Evolutionary conservation across 2,888 invertebrate species (phyloP).

Genomic region (Cryptocephalus moraei): DNA sequence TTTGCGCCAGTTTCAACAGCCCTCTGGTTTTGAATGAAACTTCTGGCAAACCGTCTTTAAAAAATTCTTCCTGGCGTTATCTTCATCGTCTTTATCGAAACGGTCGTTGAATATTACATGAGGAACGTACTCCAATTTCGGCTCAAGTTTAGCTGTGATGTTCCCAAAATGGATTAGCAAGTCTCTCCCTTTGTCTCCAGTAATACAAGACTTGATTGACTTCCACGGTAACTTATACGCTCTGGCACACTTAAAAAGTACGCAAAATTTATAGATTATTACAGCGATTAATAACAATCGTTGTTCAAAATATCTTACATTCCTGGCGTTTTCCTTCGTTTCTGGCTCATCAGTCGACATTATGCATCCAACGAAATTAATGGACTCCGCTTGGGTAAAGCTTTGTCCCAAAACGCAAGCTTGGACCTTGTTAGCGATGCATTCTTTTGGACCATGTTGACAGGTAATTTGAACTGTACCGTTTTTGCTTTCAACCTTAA

Average conservation of each 20-base stretch:
- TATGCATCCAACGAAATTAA: constrained; percentile 12
- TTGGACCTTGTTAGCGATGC: constrained; percentile 42
- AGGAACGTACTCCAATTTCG: neutral
- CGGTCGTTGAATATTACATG: neutral
- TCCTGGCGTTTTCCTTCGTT: constrained; percentile 4
- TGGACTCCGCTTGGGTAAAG: constrained; percentile 1
- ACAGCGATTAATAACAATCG: too few species aligned
- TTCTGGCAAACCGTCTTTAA: neutral
- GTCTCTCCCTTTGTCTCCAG: neutral
- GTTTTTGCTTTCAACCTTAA: constrained; percentile 2
- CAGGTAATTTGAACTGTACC: constrained; percentile 23
- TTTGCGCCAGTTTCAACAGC: neutral
- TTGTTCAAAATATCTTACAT: constrained; percentile 6
- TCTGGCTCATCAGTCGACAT: constrained; percentile 9
- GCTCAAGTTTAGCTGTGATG: neutral
- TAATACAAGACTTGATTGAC: neutral
- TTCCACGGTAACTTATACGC: neutral
- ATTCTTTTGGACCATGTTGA: constrained; percentile 44
- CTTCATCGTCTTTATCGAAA: neutral
- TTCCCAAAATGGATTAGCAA: neutral
- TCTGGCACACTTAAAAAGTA: neutral
- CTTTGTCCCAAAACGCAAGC: constrained; percentile 33
- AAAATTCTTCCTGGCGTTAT: neutral
- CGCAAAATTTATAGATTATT: too few species aligned
- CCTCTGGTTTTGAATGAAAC: neutral